These are phyloP conservation scores for Eulithis testata DNA, from an alignment of 2,888 invertebrate genomes.

Conservation along the genomic window DNA sequence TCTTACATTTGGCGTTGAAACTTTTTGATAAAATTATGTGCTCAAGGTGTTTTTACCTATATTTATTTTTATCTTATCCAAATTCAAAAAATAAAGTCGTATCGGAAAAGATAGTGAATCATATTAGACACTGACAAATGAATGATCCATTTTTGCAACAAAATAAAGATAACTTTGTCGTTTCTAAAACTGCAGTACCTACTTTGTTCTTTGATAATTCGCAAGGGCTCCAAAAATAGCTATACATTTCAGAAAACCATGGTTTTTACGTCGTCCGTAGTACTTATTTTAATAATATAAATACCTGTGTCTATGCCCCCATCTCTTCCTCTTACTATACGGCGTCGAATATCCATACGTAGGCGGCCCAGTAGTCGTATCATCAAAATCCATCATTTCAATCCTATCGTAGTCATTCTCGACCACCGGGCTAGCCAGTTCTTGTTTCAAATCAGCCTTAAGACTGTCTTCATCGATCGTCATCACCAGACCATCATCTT, in stretches of 20 bases:
- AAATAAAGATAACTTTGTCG: no score
- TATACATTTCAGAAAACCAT: no score
- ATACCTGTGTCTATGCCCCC: conserved; percentile 59
- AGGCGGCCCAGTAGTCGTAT: conserved; percentile 50
- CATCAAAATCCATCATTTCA: conserved; percentile 58
- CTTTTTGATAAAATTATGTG: not conserved
- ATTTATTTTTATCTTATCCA: conserved; percentile 46
- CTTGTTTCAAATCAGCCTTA: conserved; percentile 56
- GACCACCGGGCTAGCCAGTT: conserved; percentile 61
- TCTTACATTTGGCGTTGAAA: no score
- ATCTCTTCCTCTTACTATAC: conserved; percentile 65
- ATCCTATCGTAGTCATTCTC: conserved; percentile 70
- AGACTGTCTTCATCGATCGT: conserved; percentile 70
- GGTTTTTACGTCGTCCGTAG: no score
- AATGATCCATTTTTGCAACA: not conserved
- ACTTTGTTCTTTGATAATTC: no score
- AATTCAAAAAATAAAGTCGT: conserved; percentile 41
- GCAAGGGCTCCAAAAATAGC: no score
- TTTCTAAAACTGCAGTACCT: no score
- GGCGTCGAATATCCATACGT: conserved; percentile 63
- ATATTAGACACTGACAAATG: conserved; percentile 25
- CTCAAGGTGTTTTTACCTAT: not conserved
- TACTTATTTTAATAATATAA: not conserved
- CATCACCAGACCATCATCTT: conserved; percentile 73
- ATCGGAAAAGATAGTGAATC: conserved; percentile 42